Evolutionary conservation across 1,140 invertebrate species (phyloP), one percentile per base, ranked within the genome.

Genomic region (Octopus sinensis): DNA sequence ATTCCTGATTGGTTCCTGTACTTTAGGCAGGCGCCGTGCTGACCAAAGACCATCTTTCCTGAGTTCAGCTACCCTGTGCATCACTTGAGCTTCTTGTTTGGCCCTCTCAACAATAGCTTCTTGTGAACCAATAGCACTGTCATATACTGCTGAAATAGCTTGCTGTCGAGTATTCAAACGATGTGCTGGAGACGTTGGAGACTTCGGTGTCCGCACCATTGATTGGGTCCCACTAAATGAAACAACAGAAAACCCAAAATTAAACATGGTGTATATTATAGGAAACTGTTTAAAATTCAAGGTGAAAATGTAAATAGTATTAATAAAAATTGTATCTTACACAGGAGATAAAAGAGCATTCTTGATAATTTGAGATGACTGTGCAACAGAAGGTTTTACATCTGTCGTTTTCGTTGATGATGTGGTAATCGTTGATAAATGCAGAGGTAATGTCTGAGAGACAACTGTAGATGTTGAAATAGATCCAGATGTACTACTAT

Each of bases 1-100:
- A 23, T 93, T 92, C 85, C 96, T 92, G 73, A 94, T 93, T 81
- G 96, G 95, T 92, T 99, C 97, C 87, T 96, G 94, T 51, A 97
- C 93, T 92, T 98, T 97, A 4, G 97, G 97, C 88, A 99, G 92
- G 84, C 96, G 92, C 89, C 95, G 94, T 88, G 97, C 95, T 76
- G 96, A 95, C 97, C 97, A 99, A 85, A 98, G 91, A 53, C 97
- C 97, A 87, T 98, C 95, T 85, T 91, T 92, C 51, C 91, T 84
- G 93, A 94, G 90, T 95, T 96, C 86, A 51, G 94, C 92, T 86
- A 98, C 95, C 88, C 96, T 93, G 89, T 97, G 95, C 92, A 98
- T 95, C 54, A 98, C 96, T 91, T 96, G 95, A 13, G 96, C 97
- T 92, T 99, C 97, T 91, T 97, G 96, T 91, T 96, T 97, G 0